Evolutionary conservation across 2,888 invertebrate species (phyloP).

Genomic region (Trachelus iudaicus): DNA sequence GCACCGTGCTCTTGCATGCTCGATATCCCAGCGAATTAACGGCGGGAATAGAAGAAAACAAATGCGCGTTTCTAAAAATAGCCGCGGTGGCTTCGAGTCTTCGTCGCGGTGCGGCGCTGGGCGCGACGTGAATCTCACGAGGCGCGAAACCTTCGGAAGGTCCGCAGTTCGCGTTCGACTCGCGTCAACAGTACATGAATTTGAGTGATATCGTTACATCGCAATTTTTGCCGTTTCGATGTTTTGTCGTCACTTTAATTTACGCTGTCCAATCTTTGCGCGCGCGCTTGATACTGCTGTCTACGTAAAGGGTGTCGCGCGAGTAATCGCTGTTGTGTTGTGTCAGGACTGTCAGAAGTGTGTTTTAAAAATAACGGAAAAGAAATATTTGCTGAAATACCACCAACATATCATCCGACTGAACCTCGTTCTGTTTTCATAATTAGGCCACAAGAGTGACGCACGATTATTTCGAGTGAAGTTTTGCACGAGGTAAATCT

Average conservation of each 20-base stretch:
- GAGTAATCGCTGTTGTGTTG: background rate
- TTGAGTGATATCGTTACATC: constrained; percentile 9
- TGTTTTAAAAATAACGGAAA: background rate
- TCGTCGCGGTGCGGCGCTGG: constrained; percentile 28
- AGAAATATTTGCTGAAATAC: background rate
- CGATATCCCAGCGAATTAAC: background rate
- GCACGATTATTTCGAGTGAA: background rate
- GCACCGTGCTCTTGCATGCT: background rate
- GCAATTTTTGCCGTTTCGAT: background rate
- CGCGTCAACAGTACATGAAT: constrained; percentile 20
- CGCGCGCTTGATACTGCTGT: background rate
- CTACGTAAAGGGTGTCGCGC: background rate
- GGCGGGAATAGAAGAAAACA: constrained; percentile 14
- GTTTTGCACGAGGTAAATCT: background rate
- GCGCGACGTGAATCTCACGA: constrained; percentile 7
- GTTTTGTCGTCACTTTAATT: background rate
- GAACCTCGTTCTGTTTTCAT: background rate
- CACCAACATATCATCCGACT: background rate
- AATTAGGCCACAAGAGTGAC: background rate
- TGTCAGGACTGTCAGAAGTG: background rate
- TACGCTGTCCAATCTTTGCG: background rate
- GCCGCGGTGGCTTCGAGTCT: background rate
- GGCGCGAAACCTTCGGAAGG: constrained; percentile 21
- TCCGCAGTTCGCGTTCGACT: constrained; percentile 37
- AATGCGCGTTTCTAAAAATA: constrained; percentile 15